Base-by-base conservation (phyloP, 30 jellyfish, hydroid and myxozoan species). In the Aurelia aurita region DNA sequence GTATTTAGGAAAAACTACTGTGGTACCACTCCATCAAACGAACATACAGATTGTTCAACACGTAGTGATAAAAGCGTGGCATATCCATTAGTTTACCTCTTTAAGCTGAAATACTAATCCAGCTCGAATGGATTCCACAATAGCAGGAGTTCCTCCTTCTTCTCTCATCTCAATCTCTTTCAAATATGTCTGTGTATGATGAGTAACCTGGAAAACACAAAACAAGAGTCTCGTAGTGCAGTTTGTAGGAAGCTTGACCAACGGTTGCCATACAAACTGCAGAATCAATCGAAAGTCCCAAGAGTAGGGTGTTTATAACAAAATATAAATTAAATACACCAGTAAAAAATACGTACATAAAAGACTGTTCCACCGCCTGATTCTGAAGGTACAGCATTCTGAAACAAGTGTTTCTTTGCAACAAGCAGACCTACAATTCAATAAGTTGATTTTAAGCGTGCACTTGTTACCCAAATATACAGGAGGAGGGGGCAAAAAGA, bases 71-170 rank as follows among this genome's bases (percentile, higher is more conserved):
- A n/a, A n/a, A n/a, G n/a, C n/a, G n/a, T n/a, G n/a, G n/a, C n/a
- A n/a, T n/a, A n/a, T n/a, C n/a, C 4, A 31, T 31, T 1, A 31
- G 39, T 31, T 4, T 59, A 89, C 97, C 87, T 92, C 95, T 65
- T 87, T 87, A 58, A 92, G 90, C 20, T 92, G 98, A 55, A 92
- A 92, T 5, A 86, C 98, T 79, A 92, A 44, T 0, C 98, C 98
- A 64, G 98, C 97, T 39, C 98, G 86, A 1, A 92, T 82, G n/a
- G 95, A 77, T 47, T 82, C 98, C 2, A 87, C 90, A 46, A 92
- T 92, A 0, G 92, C 97, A 8, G 98, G 98, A 23, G 98, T 92
- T 18, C 98, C 98, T 18, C 97, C 97, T 71, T 92, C 98, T 74
- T 92, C 98, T 46, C 98, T 72, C 93, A 77, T 86, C 49, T 92